These are phyloP conservation scores for Cheirogaleus medius DNA, from an alignment of 2,113 vertebrate genomes.

Conservation along the genomic window DNA sequence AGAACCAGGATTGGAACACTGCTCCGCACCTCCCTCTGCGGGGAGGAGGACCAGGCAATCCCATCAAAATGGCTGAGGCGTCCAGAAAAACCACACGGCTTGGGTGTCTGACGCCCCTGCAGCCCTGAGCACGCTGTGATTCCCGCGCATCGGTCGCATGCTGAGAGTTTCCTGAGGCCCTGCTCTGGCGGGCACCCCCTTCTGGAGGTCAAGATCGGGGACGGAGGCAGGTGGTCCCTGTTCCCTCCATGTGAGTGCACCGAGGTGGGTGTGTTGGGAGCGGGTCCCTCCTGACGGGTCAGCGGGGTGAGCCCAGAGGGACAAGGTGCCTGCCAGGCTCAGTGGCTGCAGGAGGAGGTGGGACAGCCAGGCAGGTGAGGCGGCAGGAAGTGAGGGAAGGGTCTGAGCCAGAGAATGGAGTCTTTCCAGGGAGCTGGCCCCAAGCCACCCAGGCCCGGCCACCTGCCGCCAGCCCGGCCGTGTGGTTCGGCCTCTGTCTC, in stretches of 20 bases:
- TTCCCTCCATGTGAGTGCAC: accelerated
- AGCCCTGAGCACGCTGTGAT: neutral
- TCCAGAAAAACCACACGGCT: neutral
- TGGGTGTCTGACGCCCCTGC: neutral
- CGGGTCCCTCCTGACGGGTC: neutral
- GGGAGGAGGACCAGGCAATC: neutral
- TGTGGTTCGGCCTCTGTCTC: neutral
- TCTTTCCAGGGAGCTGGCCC: neutral
- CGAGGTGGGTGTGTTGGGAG: neutral
- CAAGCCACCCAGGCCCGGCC: neutral
- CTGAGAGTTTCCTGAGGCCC: neutral
- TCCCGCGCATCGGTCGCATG: neutral
- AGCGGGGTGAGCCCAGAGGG: neutral
- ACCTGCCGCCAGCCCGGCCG: neutral
- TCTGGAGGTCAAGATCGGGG: neutral
- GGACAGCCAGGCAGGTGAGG: constrained; percentile 81
- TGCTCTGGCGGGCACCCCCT: neutral
- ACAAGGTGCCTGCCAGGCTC: neutral
- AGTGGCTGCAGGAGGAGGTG: neutral
- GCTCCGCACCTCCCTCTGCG: neutral
- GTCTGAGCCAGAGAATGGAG: constrained; percentile 80
- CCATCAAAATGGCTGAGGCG: neutral
- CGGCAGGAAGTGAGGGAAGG: constrained; percentile 87
- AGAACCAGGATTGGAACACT: neutral
- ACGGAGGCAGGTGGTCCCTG: neutral